Evolutionary conservation across 1,140 invertebrate species (phyloP).

Genomic region (Camponotus vicinus): DNA sequence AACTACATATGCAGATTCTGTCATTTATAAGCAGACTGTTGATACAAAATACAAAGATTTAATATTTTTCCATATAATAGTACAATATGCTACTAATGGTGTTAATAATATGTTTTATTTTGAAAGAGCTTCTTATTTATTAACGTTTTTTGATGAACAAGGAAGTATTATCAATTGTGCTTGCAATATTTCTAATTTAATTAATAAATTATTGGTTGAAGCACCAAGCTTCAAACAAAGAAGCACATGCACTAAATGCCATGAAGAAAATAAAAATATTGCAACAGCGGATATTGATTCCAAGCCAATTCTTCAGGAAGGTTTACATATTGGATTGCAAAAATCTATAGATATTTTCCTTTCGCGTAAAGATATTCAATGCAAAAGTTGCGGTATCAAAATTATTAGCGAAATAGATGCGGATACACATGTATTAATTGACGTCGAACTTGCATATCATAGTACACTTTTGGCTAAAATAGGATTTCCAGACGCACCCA

Average conservation of each 20-base stretch:
- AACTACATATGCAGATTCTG: background rate
- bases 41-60: constrained; percentile 15
- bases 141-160: background rate
- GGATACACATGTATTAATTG: too few species aligned
- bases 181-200: background rate
- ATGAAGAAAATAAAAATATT: constrained; percentile 1
- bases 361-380: background rate
- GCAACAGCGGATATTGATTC: background rate
- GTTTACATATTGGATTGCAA: background rate
- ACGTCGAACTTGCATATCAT: too few species aligned
- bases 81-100: background rate
- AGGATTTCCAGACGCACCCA: too few species aligned
- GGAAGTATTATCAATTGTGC: background rate
- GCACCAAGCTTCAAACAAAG: constrained; percentile 5
- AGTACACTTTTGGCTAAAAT: too few species aligned
- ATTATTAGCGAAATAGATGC: too few species aligned
- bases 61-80: constrained; percentile 4
- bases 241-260: background rate
- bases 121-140: background rate
- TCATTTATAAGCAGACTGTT: background rate
- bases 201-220: background rate
- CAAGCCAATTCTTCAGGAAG: background rate
- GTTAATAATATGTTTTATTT: background rate
- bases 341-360: background rate
- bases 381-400: background rate